Percentiles rank a stretch among this genome's conserved stretches.
Evolutionary conservation across 2,797 vertebrate genomes (phyloP).

Genomic region (Gobio occitaniae): DNA sequence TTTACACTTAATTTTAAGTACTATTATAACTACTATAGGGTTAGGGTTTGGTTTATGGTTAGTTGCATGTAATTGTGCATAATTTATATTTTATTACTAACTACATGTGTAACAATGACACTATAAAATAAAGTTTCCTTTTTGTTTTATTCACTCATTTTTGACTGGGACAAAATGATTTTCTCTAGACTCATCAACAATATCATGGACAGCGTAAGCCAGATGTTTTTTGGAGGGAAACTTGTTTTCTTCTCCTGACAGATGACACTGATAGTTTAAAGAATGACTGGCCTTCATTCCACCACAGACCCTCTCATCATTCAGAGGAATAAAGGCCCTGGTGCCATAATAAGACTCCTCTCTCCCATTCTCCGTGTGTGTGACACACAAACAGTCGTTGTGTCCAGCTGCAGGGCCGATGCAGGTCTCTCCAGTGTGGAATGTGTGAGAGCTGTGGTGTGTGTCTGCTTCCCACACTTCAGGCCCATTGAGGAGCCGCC

Average conservation of each 20-base stretch:
- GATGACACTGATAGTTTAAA: constrained; percentile 55
- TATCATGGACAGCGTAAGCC: constrained; percentile 57
- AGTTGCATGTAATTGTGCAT: too few species aligned
- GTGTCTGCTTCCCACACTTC: constrained; percentile 81
- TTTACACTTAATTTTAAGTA: too few species aligned
- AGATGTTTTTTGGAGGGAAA: constrained; percentile 65
- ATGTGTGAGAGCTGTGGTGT: constrained; percentile 74
- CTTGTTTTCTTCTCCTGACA: constrained; percentile 54
- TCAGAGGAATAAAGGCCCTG: constrained; percentile 57
- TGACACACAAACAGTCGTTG: constrained; percentile 9
- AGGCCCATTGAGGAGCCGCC: constrained; percentile 71
- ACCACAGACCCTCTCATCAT: constrained; percentile 60
- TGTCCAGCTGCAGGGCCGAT: constrained; percentile 66
- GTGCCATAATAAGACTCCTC: constrained; percentile 49
- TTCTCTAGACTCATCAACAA: constrained; percentile 17
- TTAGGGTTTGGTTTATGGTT: too few species aligned
- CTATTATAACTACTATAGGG: too few species aligned
- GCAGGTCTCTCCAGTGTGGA: constrained; percentile 66
- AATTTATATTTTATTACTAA: too few species aligned
- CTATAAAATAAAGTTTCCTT: too few species aligned
- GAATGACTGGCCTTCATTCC: constrained; percentile 62
- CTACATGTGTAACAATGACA: too few species aligned
- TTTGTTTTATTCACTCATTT: neutral
- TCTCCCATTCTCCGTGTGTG: neutral
- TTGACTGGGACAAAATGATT: neutral